Evolutionary conservation across 2,888 invertebrate species (phyloP).

Genomic region (Lithophane leautieri): DNA sequence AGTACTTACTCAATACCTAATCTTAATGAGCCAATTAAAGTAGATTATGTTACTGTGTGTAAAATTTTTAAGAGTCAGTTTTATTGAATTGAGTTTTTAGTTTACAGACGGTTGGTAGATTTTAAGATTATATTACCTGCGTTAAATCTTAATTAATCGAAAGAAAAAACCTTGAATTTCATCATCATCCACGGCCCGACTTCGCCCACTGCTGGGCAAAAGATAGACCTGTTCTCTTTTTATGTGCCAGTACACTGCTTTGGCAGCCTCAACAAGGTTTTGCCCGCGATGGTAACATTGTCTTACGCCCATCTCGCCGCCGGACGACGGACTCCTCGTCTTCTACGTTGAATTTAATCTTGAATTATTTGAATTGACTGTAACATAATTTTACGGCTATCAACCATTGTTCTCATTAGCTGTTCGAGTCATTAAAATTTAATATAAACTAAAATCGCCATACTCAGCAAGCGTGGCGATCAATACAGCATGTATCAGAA

Average conservation of each 20-base stretch:
- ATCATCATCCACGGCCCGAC: too few relatives aligned
- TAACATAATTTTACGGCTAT: not conserved
- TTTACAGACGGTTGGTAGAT: too few relatives aligned
- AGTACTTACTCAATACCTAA: constrained; percentile 39
- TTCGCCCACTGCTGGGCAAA: too few relatives aligned
- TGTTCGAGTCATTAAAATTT: not conserved
- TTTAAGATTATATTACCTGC: not conserved
- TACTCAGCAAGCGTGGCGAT: too few relatives aligned
- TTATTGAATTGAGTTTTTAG: constrained; percentile 4
- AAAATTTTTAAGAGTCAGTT: constrained; percentile 3
- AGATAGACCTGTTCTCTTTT: too few relatives aligned
- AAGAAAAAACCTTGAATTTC: not conserved
- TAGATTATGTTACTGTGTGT: constrained; percentile 25
- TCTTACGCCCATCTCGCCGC: too few relatives aligned
- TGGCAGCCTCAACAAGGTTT: too few relatives aligned
- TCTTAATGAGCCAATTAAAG: constrained; percentile 37
- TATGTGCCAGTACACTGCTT: too few relatives aligned
- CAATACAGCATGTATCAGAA: not conserved
- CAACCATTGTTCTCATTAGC: not conserved
- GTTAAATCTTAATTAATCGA: not conserved
- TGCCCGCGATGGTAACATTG: too few relatives aligned
- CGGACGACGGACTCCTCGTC: too few relatives aligned
- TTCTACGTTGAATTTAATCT: not conserved
- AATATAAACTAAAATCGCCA: not conserved
- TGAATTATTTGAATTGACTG: not conserved